Conservation (phyloP, 2,888 invertebrate genomes). For the Drosophila cracens region DNA sequence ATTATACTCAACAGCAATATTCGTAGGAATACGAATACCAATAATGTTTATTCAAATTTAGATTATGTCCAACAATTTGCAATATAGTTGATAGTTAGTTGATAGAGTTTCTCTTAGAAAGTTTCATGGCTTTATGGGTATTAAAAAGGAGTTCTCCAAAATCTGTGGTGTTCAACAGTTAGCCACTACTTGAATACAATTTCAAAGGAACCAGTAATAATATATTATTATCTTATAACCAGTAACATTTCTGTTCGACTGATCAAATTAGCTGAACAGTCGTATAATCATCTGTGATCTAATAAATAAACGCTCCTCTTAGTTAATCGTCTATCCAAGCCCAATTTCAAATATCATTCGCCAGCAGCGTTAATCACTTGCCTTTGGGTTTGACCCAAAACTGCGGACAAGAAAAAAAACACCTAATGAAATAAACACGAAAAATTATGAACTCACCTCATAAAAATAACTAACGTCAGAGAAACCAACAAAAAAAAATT, state of each 20-base stretch:
- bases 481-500: constrained; percentile 16
- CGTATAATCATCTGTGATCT: constrained; percentile 1
- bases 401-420: constrained; percentile 20
- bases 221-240: neutral
- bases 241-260: neutral
- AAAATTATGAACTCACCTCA: constrained; percentile 78
- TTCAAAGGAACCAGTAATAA: neutral
- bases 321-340: constrained; percentile 17
- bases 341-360: constrained; percentile 18
- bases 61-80: neutral
- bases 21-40: neutral
- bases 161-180: neutral
- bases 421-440: constrained; percentile 29
- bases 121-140: neutral
- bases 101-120: neutral
- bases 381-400: constrained; percentile 60
- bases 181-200: neutral
- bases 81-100: neutral
- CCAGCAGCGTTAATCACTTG: constrained; percentile 48
- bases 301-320: constrained; percentile 32
- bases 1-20: neutral
- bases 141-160: neutral
- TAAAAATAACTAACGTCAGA: constrained; percentile 68
- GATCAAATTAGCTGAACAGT: constrained; percentile 5
- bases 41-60: neutral